A percentile compares a stretch with the other conserved stretches of the same genome.
phyloP scores from a whole-genome alignment of 2,113 vertebrate species.

The Pomatostomus ruficeps region DNA sequence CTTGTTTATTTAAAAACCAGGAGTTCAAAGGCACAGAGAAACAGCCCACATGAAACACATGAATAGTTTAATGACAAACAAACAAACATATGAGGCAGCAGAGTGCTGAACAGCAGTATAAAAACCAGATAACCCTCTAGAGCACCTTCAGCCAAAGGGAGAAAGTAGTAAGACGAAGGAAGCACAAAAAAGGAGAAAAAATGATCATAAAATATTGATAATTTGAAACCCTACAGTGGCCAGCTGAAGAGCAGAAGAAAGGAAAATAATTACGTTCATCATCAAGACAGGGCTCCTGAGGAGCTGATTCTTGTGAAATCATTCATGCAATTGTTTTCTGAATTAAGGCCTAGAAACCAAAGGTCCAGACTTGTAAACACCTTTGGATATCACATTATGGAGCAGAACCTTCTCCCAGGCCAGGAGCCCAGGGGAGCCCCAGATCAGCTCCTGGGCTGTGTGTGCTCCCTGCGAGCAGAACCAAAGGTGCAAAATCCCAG shows the following conservation, averaged over 20 bases:
- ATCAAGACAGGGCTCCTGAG: neutral
- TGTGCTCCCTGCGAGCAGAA: fast-evolving
- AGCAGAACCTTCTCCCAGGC: neutral
- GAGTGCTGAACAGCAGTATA: neutral
- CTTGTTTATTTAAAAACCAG: neutral
- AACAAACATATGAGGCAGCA: neutral
- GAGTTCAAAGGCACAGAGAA: neutral
- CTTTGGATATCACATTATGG: neutral
- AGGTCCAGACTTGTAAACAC: neutral
- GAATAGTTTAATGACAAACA: neutral
- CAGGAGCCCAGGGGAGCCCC: neutral
- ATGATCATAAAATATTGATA: neutral
- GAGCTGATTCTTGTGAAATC: neutral
- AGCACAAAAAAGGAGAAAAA: neutral
- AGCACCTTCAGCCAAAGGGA: neutral
- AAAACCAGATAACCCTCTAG: neutral
- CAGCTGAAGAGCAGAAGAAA: neutral
- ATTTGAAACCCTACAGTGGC: neutral
- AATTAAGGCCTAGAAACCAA: neutral
- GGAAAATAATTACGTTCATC: neutral
- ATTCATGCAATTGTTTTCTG: neutral
- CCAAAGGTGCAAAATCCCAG: neutral
- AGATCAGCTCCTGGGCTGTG: neutral
- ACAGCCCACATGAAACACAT: neutral
- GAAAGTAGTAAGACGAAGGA: neutral